Percentiles rank a stretch among this genome's conserved stretches.
Evolutionary conservation across 2,888 invertebrate species (phyloP).

Genomic region (Drosophila ustulata): DNA sequence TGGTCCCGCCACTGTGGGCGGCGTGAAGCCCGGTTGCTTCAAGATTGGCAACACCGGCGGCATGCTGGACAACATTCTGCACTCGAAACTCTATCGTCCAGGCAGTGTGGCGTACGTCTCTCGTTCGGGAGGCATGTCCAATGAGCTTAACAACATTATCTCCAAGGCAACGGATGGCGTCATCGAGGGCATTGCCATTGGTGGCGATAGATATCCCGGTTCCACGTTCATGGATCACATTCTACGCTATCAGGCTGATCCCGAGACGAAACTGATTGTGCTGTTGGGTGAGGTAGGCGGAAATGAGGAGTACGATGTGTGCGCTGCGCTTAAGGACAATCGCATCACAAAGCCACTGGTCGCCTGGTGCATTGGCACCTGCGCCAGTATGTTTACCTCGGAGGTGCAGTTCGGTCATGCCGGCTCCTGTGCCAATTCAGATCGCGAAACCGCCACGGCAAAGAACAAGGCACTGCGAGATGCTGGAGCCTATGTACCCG

Average conservation of each 20-base stretch:
- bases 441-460: slow-evolving; percentile 95
- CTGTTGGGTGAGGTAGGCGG: slow-evolving; percentile 99
- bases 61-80: slow-evolving; percentile 99
- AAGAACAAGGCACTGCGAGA: slow-evolving; percentile 94
- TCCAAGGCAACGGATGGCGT: slow-evolving; percentile 99
- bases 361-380: slow-evolving; percentile 99
- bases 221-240: slow-evolving; percentile 99
- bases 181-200: slow-evolving; percentile 98
- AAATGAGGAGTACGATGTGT: slow-evolving; percentile 98
- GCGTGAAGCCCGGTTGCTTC: slow-evolving; percentile 99
- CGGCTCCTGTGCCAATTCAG: slow-evolving; percentile 98
- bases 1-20: slow-evolving; percentile 98
- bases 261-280: slow-evolving; percentile 96
- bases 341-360: slow-evolving; percentile 96
- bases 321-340: slow-evolving; percentile 92
- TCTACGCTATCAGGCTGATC: slow-evolving; percentile 92
- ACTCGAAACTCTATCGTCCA: slow-evolving; percentile 97
- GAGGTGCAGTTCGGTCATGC: slow-evolving; percentile 99
- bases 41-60: slow-evolving; percentile 99
- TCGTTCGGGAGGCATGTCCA: slow-evolving; percentile 99
- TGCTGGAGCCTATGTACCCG: slow-evolving; percentile 96
- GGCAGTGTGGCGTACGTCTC: slow-evolving; percentile 99
- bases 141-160: slow-evolving; percentile 99
- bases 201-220: slow-evolving; percentile 98
- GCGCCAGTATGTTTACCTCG: slow-evolving; percentile 93